Conservation (phyloP, 1,140 invertebrate species). For the Microplitis mediator region DNA sequence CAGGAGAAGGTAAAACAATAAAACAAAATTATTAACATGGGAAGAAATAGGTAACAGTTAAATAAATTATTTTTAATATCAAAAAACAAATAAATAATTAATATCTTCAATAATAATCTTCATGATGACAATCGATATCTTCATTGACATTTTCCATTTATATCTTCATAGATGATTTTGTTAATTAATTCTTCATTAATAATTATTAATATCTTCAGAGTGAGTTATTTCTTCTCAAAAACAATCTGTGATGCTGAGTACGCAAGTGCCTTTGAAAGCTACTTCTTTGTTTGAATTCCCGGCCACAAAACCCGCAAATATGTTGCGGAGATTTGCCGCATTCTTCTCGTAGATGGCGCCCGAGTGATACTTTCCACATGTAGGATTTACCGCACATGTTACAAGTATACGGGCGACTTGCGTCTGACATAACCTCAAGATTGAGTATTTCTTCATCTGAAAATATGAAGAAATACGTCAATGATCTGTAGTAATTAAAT, state of each 20-base stretch:
- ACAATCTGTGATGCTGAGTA: slow-evolving; percentile 28
- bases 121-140: not conserved
- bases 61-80: not conserved
- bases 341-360: slow-evolving; percentile 56
- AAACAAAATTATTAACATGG: no score
- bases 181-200: no score
- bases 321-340: slow-evolving; percentile 54
- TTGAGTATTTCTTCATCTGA: not conserved
- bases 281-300: slow-evolving; percentile 61
- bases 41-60: no score
- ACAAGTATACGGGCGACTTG: slow-evolving; percentile 34
- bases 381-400: slow-evolving; percentile 39
- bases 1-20: no score
- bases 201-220: not conserved
- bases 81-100: not conserved
- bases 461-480: not conserved
- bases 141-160: no score
- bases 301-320: slow-evolving; percentile 54
- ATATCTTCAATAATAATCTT: not conserved
- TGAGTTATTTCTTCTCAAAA: not conserved
- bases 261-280: slow-evolving; percentile 42
- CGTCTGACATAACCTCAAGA: not conserved
- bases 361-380: slow-evolving; percentile 39
- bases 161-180: no score
- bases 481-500: not conserved